Base-by-base conservation (phyloP, 2,888 invertebrate species). In the Agriopis marginaria region DNA sequence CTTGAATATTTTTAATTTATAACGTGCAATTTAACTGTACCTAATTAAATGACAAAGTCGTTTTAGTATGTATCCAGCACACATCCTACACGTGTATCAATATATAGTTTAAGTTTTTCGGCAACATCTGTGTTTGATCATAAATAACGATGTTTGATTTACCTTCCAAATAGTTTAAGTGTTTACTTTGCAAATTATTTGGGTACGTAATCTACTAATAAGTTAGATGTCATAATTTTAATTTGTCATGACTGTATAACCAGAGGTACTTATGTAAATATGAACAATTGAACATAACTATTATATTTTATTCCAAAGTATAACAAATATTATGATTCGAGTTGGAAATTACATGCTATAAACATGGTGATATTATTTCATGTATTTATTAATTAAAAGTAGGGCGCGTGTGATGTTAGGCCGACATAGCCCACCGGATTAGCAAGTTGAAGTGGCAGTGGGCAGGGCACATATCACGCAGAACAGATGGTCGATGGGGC, bases 51-150 rank as follows among this genome's bases (percentile, higher is more conserved):
- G 42, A 10, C 9, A 7, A 44, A 23, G 12, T 45, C 23, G 17
- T 58, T 12, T n/a, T 47, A n/a, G 23, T 45, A 58, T 45, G 44
- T 45, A 12, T 45, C 32, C 45, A 10, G 17, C 44, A 58, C 6
- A 9, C 49, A 23, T n/a, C 49, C 10, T 45, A 12, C 58, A 58
- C 58, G 58, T 58, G 58, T 58, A 32, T 47, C 58, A 58, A 58
- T 45, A 58, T 47, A 44, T n/a, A 23, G 23, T 23, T 12, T 45
- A 11, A 23, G 12, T 58, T 58, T 58, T 42, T 10, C 42, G 55
- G 2, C 32, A 56, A 58, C 58, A 58, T 12, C 45, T 58, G 58
- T 58, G 23, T 58, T 45, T 58, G 23, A 58, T 44, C 44, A 44
- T 12, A 44, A 56, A 32, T 47, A 12, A 58, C 3, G 45, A 7